Base-by-base conservation (phyloP, 2,797 vertebrate genomes). In the Pogoniulus pusillus region DNA sequence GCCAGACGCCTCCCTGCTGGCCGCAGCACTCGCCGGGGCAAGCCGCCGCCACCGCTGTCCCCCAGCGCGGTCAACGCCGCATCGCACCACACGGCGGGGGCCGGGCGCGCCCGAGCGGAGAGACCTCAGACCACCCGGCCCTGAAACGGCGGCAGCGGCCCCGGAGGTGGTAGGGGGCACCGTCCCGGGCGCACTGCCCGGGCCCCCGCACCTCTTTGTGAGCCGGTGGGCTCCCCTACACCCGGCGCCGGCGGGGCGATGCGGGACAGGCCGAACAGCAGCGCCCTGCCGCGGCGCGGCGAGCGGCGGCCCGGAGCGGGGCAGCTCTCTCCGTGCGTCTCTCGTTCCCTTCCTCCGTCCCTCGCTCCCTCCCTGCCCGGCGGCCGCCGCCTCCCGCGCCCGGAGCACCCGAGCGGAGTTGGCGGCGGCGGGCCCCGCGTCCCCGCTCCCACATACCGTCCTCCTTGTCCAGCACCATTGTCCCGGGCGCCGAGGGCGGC, bases 401-500 rank as follows among this genome's bases (percentile, higher is more conserved):
- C 66, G 41, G 39, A 30, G 32, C 41, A 41, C 49, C 54, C 75
- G 35, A 39, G 35, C 35, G 30, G 64, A 37, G 54, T 35, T 66
- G 53, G 14, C 60, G 69, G 14, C 60, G 69, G 80, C 49, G 43
- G 47, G 29, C 62, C 32, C 35, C 58, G 45, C 58, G 27, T 35
- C 47, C 51, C 45, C 65, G 59, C 43, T 91, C 90, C 93, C 90
- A 98, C 99, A 98, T 98, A 99, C 99, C 99, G 98, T 99, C 98
- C 97, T 99, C 99, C 98, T 98, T 99, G 97, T 98, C 98, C 97
- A 99, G 96, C 98, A 99, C 98, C 99, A 99, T 99, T 93, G 98
- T 98, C 98, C 97, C 98, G 97, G 98, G 97, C 98, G 98, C 97
- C 96, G 98, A 98, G 96, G 83, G 90, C 98, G 98, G 98, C 84